Base-by-base conservation (phyloP, 2,888 invertebrate genomes). In the Drosophila paramelanica region DNA sequence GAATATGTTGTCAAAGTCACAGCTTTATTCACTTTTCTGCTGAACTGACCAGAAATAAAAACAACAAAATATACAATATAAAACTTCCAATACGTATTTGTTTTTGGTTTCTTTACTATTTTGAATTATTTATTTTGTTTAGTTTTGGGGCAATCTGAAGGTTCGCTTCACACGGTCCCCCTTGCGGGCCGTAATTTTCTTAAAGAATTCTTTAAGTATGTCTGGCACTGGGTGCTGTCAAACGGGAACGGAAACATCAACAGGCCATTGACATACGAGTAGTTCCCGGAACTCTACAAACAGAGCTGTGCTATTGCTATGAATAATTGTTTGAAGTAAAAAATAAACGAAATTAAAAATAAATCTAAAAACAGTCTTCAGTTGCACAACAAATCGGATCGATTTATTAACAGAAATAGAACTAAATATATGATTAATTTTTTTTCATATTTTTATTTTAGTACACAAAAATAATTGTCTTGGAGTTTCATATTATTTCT, bases 1-100 rank as follows among this genome's bases (percentile, higher is more conserved):
- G 51, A 71, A 75, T 60, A 64, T 71, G 53, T 65, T 74, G 74
- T 67, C 52, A 64, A 55, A 76, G 55, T 66, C 83, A 60, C 52
- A 66, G 77, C 66, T 67, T 64, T 53, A 60, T 43, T 68, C 59
- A 58, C 41, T 70, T 59, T 64, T 65, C 31, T 61, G 77, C 79
- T 73, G 80, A 73, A 67, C 36, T 52, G 52, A 60, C 65, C 57
- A 51, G 61, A 50, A 43, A 51, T 62, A 51, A 17, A 55, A 49
- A 49, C 45, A 45, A 33, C 58, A 57, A 36, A 33, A 41, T 46
- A 55, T 25, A 39, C 13, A 36, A 42, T 62, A 27, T 36, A 36
- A 58, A 13, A 50, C 31, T 38, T 25, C 27, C 8, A 20, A 36
- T 42, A 14, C 5, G 13, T 25, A 53, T 57, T 33, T 58, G 27